These are phyloP conservation scores for Sternarchorhynchus goeldii DNA, from an alignment of 2,797 vertebrate genomes.

Conservation along the genomic window DNA sequence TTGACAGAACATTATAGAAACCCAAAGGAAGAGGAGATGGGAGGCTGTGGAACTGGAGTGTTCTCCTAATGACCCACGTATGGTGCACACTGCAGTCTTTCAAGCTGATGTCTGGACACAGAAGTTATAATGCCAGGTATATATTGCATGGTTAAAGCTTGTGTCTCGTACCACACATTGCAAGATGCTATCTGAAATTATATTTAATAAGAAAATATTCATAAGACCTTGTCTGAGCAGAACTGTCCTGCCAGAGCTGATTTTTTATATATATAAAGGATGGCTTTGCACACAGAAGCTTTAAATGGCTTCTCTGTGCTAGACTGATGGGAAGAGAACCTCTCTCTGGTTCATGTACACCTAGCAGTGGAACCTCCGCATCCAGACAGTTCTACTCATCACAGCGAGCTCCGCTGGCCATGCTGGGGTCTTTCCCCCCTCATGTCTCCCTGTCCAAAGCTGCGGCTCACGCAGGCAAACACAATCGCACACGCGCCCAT, in stretches of 20 bases:
- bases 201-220: too few relatives aligned
- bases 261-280: too few relatives aligned
- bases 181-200: too few relatives aligned
- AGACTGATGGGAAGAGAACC: too few relatives aligned
- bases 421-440: constrained; percentile 59
- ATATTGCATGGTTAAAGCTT: background rate
- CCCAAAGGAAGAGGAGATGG: too few relatives aligned
- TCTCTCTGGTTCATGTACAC: constrained; percentile 44
- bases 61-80: constrained; percentile 48
- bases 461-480: constrained; percentile 40
- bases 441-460: constrained; percentile 59
- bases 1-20: too few relatives aligned
- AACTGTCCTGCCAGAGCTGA: too few relatives aligned
- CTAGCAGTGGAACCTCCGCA: constrained; percentile 63
- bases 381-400: constrained; percentile 63
- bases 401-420: constrained; percentile 61
- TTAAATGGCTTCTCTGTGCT: too few relatives aligned
- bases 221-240: too few relatives aligned
- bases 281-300: too few relatives aligned
- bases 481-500: constrained; percentile 33
- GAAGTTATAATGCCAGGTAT: constrained; percentile 59
- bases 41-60: background rate
- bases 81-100: constrained; percentile 65
- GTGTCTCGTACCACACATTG: too few relatives aligned
- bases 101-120: constrained; percentile 62